Evolutionary conservation across 1,140 invertebrate genomes (phyloP), one percentile per base, ranked within the genome.

Genomic region (Zaprionus nigranus): DNA sequence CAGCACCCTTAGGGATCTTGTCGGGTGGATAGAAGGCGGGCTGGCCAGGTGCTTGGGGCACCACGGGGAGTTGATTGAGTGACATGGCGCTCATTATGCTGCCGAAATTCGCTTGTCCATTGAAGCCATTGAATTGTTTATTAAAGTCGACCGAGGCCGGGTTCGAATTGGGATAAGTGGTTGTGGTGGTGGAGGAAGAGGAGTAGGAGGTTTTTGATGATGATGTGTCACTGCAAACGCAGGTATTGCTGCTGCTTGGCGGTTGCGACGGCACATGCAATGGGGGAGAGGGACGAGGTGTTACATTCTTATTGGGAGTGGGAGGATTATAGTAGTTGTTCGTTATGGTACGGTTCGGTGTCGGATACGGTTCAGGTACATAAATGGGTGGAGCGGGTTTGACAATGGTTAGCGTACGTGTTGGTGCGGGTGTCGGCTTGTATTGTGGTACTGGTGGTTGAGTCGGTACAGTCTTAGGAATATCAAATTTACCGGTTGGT

Each of bases 1-100:
- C 76, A n/a, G 93, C 93, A 53, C 92, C 93, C 34, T 94, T 93
- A 1, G 93, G 93, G 4, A 93, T 75, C 81, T 93, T 92, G 36
- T 93, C 91, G 38, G 92, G 91, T 54, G 93, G 90, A 75, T 91
- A 92, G 77, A 88, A 91, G 53, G 84, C 87, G 22, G 90, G 87
- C 61, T 90, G 79, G 36, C 91, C 91, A 17, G 91, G 81, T 43
- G 78, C 84, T 46, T 91, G 84, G 1, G 91, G 91, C 71, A 92
- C 83, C 24, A 91, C 91, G 36, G 91, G 91, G 60, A 92, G 58
- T 81, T 92, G 91, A 51, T 85, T 88, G 51, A 92, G 82, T 78
- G 91, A 91, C 91, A 92, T 92, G 59, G 91, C 81, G 75, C 83
- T 92, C 58, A 83, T 91, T 81, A 92, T 92, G 85, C 87, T 85